These are phyloP conservation scores for Stylophora pistillata DNA, from an alignment of 64 coral and sea anemone species.

Conservation along the genomic window DNA sequence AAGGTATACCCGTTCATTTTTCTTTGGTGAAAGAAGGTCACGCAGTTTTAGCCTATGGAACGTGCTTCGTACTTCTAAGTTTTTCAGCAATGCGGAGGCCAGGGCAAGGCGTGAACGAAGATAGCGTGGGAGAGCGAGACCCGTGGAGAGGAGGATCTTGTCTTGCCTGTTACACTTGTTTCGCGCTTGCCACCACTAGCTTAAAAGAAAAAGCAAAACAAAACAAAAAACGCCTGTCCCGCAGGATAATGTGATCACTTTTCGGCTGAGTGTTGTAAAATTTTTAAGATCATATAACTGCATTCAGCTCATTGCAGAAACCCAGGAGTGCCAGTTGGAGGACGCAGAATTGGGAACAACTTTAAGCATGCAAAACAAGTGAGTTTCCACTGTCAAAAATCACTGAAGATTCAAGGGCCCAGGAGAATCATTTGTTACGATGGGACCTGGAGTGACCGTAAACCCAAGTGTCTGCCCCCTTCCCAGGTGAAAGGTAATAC, in stretches of 20 bases:
- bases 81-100: too few relatives aligned
- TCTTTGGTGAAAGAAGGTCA: too few relatives aligned
- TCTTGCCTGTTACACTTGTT: too few relatives aligned
- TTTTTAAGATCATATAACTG: background rate
- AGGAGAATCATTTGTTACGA: conserved; percentile 13
- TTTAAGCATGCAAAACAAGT: conserved; percentile 37
- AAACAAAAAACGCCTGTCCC: too few relatives aligned
- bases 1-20: background rate
- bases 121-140: too few relatives aligned
- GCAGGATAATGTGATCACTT: too few relatives aligned
- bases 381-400: background rate
- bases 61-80: background rate
- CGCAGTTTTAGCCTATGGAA: too few relatives aligned
- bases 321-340: conserved; percentile 45
- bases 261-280: too few relatives aligned
- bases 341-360: conserved; percentile 13
- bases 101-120: too few relatives aligned
- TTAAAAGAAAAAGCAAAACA: too few relatives aligned
- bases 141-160: too few relatives aligned
- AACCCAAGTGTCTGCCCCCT: conserved; percentile 22
- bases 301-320: conserved; percentile 21
- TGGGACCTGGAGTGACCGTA: conserved; percentile 4
- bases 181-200: too few relatives aligned
- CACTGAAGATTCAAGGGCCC: conserved; percentile 21
- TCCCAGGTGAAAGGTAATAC: conserved; percentile 22